phyloP scores from a whole-genome alignment of 2,888 invertebrate genomes.

The Spodoptera picta region DNA sequence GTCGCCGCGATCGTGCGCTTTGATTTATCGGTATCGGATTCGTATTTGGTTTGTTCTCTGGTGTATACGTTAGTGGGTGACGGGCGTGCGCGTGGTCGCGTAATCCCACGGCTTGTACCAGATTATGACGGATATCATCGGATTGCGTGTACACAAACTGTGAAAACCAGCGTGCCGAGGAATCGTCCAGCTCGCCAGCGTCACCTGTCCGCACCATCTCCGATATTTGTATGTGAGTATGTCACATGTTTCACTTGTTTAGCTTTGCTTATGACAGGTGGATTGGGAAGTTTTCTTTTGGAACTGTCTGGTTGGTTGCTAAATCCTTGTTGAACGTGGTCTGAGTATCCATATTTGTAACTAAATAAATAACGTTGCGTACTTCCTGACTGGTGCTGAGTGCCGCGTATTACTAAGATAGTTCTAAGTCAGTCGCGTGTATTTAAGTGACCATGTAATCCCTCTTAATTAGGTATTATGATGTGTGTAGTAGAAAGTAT shows the following conservation, averaged over 20 bases:
- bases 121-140: conserved; percentile 86
- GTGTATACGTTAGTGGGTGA: conserved; percentile 88
- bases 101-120: conserved; percentile 86
- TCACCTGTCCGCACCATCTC: conserved; percentile 53
- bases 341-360: background rate
- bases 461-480: conserved; percentile 46
- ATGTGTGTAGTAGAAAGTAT: conserved; percentile 42
- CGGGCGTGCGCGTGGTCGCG: conserved; percentile 81
- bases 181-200: conserved; percentile 63
- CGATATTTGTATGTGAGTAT: conserved; percentile 73
- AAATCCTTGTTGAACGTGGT: conserved; percentile 1
- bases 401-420: conserved; percentile 29
- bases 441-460: conserved; percentile 53
- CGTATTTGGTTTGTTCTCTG: conserved; percentile 81
- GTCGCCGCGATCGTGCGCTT: conserved; percentile 87
- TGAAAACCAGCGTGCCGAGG: conserved; percentile 72
- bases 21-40: conserved; percentile 88
- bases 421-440: conserved; percentile 25
- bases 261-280: conserved; percentile 33
- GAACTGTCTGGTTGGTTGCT: conserved; percentile 11
- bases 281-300: conserved; percentile 7
- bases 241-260: conserved; percentile 37
- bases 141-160: conserved; percentile 81
- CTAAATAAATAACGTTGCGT: background rate
- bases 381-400: conserved; percentile 16